phyloP scores from a whole-genome alignment of 2,113 vertebrate species.

The Geococcyx californianus region DNA sequence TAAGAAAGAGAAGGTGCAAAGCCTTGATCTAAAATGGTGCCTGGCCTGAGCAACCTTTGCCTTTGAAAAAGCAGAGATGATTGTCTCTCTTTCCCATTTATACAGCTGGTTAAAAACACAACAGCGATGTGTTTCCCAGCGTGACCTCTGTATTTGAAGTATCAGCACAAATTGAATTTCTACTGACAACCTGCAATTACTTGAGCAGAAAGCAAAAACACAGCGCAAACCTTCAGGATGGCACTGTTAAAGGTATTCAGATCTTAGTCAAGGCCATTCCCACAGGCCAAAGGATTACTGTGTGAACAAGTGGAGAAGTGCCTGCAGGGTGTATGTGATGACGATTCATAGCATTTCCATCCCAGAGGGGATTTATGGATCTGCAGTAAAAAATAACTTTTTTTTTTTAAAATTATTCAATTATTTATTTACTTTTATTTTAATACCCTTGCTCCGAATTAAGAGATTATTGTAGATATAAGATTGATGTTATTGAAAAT shows the following conservation, averaged over 20 bases:
- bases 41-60: not conserved
- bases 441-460: not conserved
- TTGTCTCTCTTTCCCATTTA: not conserved
- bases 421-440: not conserved
- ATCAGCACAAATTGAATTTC: slow-evolving; percentile 11
- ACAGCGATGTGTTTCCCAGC: not conserved
- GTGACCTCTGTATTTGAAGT: not conserved
- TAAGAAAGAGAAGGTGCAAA: not conserved
- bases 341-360: not conserved
- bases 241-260: not conserved
- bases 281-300: not conserved
- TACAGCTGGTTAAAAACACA: not conserved
- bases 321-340: not conserved
- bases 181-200: slow-evolving; percentile 6
- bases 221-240: not conserved
- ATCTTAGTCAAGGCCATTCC: not conserved
- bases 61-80: not conserved
- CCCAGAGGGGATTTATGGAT: not conserved
- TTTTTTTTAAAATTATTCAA: rapidly evolving
- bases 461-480: not conserved
- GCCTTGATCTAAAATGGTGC: not conserved
- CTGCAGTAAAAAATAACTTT: not conserved
- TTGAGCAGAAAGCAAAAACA: slow-evolving; percentile 4
- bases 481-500: not conserved
- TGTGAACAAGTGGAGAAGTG: not conserved